These are phyloP conservation scores for Rhabdomys dilectus DNA, from an alignment of 2,113 vertebrate genomes.

Conservation along the genomic window DNA sequence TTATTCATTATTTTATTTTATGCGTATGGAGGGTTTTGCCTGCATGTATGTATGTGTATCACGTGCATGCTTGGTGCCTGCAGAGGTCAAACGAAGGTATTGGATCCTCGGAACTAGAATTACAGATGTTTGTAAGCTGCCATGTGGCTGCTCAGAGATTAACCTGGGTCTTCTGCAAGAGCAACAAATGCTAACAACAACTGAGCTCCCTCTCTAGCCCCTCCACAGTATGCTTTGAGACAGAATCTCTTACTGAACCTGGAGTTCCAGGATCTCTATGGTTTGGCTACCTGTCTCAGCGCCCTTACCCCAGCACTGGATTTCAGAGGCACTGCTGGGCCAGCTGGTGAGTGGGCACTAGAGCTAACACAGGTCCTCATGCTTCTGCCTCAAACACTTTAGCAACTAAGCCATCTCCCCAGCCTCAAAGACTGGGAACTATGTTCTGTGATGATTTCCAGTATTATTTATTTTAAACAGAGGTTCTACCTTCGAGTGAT, in stretches of 20 bases:
- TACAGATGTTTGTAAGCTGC: neutral
- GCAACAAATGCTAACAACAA: neutral
- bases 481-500: constrained; percentile 39
- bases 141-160: neutral
- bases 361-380: neutral
- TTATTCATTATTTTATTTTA: neutral
- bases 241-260: neutral
- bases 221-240: neutral
- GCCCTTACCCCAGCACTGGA: neutral
- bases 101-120: neutral
- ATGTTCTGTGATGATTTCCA: constrained; percentile 43
- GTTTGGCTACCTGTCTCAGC: neutral
- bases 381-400: neutral
- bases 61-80: neutral
- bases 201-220: neutral
- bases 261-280: neutral
- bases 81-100: neutral
- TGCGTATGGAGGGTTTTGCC: neutral
- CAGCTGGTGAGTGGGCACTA: neutral
- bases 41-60: neutral
- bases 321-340: neutral
- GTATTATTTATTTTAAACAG: neutral
- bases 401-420: neutral
- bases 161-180: neutral
- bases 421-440: neutral